Evolutionary conservation across 2,797 vertebrate species (phyloP).

Genomic region (Cryptoprocta ferox): DNA sequence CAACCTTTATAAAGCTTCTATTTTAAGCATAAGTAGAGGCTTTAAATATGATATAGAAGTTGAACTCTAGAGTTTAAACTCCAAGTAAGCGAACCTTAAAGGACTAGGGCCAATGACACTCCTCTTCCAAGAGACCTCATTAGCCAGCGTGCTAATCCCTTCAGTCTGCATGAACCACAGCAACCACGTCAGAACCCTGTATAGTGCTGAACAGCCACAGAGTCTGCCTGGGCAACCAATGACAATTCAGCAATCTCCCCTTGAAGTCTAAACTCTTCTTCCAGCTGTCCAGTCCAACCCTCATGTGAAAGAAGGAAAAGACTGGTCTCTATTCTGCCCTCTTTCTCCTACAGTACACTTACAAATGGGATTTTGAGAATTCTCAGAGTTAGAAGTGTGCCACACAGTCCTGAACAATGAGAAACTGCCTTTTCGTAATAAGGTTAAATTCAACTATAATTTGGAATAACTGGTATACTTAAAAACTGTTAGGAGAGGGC

Average conservation of each 20-base stretch:
- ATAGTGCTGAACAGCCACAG: neutral
- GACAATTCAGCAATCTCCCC: neutral
- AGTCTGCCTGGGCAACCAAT: neutral
- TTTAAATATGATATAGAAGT: neutral
- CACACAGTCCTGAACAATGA: neutral
- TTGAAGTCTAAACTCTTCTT: neutral
- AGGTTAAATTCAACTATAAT: neutral
- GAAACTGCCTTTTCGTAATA: conserved; percentile 40
- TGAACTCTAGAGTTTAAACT: conserved; percentile 29
- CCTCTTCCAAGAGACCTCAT: neutral
- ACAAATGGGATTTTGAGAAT: neutral
- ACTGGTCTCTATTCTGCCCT: neutral
- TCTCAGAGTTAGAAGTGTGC: neutral
- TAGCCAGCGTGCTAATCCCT: neutral
- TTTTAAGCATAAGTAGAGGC: neutral
- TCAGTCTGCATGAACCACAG: neutral
- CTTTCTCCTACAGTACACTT: neutral
- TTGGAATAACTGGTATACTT: neutral
- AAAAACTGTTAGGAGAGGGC: neutral
- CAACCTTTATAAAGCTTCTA: neutral
- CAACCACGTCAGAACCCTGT: neutral
- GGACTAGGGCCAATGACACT: neutral
- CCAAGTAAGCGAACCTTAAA: neutral
- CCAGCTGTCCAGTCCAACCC: neutral
- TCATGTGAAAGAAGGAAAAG: neutral